A percentile compares a stretch with the other conserved stretches of the same genome.
Evolutionary conservation across 2,797 vertebrate genomes (phyloP).

Genomic region (Buphagus erythrorhynchus): DNA sequence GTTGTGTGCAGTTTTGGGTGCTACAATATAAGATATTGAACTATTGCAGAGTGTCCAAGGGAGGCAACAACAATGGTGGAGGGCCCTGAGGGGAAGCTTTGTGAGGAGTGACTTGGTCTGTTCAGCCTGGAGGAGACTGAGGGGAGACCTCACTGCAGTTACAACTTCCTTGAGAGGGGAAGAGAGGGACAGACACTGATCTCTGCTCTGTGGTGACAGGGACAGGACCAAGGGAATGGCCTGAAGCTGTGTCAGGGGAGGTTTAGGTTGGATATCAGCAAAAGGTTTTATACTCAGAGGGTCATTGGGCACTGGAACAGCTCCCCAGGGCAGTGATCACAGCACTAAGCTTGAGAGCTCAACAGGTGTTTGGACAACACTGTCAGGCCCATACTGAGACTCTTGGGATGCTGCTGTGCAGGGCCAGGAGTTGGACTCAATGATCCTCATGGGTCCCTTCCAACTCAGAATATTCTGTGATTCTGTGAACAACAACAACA

Average conservation of each 20-base stretch:
- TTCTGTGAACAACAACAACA: neutral
- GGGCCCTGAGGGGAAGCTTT: rapidly evolving
- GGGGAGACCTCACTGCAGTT: neutral
- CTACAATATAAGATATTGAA: neutral
- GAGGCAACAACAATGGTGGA: neutral
- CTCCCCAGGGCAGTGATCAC: neutral
- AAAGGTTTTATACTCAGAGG: neutral
- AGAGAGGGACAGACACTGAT: rapidly evolving
- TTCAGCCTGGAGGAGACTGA: neutral
- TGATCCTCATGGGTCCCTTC: neutral
- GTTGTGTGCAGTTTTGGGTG: neutral
- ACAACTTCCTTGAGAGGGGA: rapidly evolving
- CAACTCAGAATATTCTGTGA: neutral
- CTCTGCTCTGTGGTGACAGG: neutral
- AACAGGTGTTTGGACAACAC: neutral
- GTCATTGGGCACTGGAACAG: neutral
- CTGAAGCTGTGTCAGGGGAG: no score
- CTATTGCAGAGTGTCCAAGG: neutral
- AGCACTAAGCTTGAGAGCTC: neutral
- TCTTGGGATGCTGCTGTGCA: neutral
- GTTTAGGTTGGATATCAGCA: neutral
- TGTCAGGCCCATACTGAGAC: neutral
- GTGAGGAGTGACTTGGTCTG: rapidly evolving
- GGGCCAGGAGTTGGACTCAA: neutral
- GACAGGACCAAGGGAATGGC: no score